Base-by-base conservation (phyloP, 1,140 invertebrate genomes). In the Episyrphus balteatus region DNA sequence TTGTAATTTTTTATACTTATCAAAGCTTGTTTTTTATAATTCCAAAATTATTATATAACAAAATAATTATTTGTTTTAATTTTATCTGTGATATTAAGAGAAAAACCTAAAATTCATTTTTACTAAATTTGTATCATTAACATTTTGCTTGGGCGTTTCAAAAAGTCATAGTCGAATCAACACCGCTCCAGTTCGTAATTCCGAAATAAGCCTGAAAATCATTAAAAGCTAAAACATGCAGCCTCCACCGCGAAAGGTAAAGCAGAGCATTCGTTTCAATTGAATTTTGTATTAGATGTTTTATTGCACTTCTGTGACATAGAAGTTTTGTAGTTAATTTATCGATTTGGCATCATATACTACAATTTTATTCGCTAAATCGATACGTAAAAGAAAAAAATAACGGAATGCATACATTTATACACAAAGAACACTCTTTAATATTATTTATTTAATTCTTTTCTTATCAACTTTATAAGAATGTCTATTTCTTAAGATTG, bases 181-280 rank as follows among this genome's bases (percentile, higher is more conserved):
- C 21, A 26, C 21, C 21, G 21, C 21, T 26, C 21, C 21, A 26
- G 21, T 26, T 26, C 8, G 21, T 26, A 5, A 26, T 5, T 26
- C 21, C 8, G 21, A 26, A 26, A 8, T 26, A 5, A 26, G 8
- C 8, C 21, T 26, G 3, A 5, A 26, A 26, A 26, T 26, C 21
- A 26, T 8, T 30, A 43, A 47, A 59, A 55, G 49, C 42, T 51
- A 44, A 56, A 65, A 48, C 55, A 66, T 66, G 62, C 62, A 66
- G 62, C 62, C 62, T 49, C 62, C 62, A 51, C 62, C 62, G 52
- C 62, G 62, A 44, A 66, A 66, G 62, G 62, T 66, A 65, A 61
- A 46, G 45, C 18, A n/a, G 3, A n/a, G 34, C 12, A 36, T 36
- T n/a, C 14, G 3, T n/a, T n/a, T 36, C 34, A 36, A 36, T n/a